Evolutionary conservation across 1,140 invertebrate species (phyloP).

Genomic region (Neelides sp.): DNA sequence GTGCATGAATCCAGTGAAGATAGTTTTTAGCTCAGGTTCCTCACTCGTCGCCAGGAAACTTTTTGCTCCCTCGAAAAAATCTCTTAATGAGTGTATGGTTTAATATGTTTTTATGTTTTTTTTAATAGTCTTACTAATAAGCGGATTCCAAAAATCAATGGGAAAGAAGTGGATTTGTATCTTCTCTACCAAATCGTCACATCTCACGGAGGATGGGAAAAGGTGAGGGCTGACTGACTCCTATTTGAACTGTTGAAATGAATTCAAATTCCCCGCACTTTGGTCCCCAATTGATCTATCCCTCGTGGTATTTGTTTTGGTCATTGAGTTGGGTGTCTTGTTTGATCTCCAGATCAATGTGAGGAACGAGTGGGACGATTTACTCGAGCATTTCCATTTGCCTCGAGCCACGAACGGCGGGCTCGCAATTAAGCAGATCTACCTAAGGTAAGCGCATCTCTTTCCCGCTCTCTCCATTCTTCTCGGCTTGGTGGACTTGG

Average conservation of each 20-base stretch:
- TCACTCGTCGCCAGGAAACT: no score
- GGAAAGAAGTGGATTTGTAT: slow-evolving; percentile 79
- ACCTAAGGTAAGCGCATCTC: slow-evolving; percentile 71
- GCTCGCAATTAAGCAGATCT: slow-evolving; percentile 74
- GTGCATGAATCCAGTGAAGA: no score
- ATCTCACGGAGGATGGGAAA: slow-evolving; percentile 77
- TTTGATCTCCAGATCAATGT: slow-evolving; percentile 57
- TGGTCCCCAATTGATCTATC: neutral
- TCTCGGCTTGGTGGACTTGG: no score
- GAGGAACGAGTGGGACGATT: slow-evolving; percentile 67
- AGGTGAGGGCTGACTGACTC: slow-evolving; percentile 44
- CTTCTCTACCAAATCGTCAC: slow-evolving; percentile 80
- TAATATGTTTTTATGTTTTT: no score
- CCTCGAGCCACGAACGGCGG: slow-evolving; percentile 68
- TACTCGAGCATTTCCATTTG: slow-evolving; percentile 61
- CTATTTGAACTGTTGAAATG: neutral
- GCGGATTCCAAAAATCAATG: slow-evolving; percentile 62
- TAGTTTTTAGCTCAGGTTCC: no score
- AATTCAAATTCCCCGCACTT: neutral
- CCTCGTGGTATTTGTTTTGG: neutral
- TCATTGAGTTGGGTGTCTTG: neutral
- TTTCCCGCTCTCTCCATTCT: no score
- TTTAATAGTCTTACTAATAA: no score
- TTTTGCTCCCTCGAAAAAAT: no score
- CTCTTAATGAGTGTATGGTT: no score